These are phyloP conservation scores for Pollachius pollachius DNA, from an alignment of 2,113 vertebrate genomes.

Conservation along the genomic window DNA sequence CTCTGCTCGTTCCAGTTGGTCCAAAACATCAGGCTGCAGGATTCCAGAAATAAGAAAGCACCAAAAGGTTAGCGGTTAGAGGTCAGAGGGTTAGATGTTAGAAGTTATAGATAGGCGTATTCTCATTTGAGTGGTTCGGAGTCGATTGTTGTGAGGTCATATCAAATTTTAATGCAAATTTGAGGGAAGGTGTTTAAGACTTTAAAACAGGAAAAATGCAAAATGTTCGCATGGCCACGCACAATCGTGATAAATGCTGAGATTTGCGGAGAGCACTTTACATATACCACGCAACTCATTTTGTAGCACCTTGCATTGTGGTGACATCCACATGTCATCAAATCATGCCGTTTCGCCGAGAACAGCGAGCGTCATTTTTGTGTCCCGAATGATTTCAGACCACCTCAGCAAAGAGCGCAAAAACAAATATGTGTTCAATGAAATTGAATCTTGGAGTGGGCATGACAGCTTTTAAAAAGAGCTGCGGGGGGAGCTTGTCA, in stretches of 20 bases:
- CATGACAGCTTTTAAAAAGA: conserved; percentile 17
- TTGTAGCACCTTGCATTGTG: background rate
- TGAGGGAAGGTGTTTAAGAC: too few relatives aligned
- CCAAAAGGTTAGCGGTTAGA: background rate
- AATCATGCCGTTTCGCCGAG: background rate
- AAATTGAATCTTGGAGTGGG: conserved; percentile 18
- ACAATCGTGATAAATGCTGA: background rate
- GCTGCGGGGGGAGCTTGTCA: conserved; percentile 19
- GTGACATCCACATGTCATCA: conserved; percentile 7
- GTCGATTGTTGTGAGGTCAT: background rate
- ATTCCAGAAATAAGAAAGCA: background rate
- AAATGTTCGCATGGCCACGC: background rate
- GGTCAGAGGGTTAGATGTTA: background rate
- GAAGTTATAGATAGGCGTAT: too few relatives aligned
- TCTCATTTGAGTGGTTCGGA: too few relatives aligned
- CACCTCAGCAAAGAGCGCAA: conserved; percentile 14
- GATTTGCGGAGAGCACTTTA: background rate
- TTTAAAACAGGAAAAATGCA: too few relatives aligned
- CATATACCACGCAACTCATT: background rate
- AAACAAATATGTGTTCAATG: conserved; percentile 15
- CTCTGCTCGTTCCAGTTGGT: conserved; percentile 98
- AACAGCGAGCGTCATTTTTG: background rate
- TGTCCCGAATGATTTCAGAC: background rate
- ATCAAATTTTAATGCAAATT: background rate
- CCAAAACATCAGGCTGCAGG: conserved; percentile 94